These are phyloP conservation scores for Zaprionus nigranus DNA, from an alignment of 1,140 invertebrate genomes.

Conservation along the genomic window DNA sequence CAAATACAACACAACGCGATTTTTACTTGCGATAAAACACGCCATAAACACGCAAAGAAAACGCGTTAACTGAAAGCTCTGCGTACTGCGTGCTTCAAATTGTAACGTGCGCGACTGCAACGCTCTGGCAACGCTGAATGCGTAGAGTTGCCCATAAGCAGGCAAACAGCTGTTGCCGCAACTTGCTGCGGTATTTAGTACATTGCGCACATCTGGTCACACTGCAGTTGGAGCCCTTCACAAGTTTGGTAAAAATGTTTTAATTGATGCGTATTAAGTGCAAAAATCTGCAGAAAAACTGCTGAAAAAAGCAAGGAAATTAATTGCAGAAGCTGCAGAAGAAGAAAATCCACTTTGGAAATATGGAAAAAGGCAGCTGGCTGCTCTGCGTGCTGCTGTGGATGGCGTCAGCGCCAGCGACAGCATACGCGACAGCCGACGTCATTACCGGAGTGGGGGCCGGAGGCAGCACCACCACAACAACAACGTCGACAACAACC, in stretches of 20 bases:
- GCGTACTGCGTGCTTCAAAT: conserved; percentile 27
- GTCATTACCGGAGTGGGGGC: conserved; percentile 48
- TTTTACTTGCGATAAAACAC: conserved; percentile 27
- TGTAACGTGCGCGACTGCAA: conserved; percentile 27
- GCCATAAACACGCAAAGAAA: conserved; percentile 32
- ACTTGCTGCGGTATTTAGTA: neutral
- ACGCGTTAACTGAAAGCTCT: conserved; percentile 21
- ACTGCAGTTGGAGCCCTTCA: conserved; percentile 28
- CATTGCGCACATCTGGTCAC: conserved; percentile 2
- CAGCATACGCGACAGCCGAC: conserved; percentile 38
- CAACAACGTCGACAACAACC: conserved; percentile 29
- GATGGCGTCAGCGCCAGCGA: conserved; percentile 66
- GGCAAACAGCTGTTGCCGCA: conserved; percentile 36
- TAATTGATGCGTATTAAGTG: conserved; percentile 29
- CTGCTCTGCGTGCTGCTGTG: conserved; percentile 27
- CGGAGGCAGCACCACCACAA: conserved; percentile 4
- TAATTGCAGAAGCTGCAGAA: conserved; percentile 3
- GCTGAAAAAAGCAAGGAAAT: conserved; percentile 3
- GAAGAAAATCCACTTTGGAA: conserved; percentile 18
- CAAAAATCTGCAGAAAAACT: conserved; percentile 24
- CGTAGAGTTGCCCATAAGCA: conserved; percentile 11
- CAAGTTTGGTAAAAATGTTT: conserved; percentile 35
- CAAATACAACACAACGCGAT: conserved; percentile 4
- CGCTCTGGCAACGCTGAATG: conserved; percentile 6
- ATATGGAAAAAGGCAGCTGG: conserved; percentile 18